phyloP scores from a whole-genome alignment of 1,140 invertebrate genomes.

The Aplysia californica region DNA sequence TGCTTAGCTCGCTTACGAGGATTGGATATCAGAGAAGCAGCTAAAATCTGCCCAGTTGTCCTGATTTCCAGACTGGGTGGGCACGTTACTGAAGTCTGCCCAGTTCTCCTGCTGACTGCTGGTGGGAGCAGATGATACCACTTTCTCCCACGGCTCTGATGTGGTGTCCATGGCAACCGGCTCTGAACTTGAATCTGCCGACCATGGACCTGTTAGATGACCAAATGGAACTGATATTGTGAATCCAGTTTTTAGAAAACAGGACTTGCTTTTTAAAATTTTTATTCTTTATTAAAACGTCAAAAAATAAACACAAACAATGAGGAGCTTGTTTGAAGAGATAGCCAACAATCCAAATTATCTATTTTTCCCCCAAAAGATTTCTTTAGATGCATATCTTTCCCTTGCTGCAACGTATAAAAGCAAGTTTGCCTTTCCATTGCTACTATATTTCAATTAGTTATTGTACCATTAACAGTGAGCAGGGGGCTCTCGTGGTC shows the following conservation, averaged over 20 bases:
- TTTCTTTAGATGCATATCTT: background rate
- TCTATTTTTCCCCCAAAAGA: background rate
- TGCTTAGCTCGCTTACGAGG: constrained; percentile 2
- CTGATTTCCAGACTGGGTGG: constrained; percentile 20
- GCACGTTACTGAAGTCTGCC: constrained; percentile 53
- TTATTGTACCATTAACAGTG: too few species aligned
- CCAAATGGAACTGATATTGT: constrained; percentile 40
- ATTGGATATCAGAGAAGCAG: constrained; percentile 17
- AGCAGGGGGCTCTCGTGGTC: too few species aligned
- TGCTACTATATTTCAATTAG: too few species aligned
- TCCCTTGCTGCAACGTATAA: background rate
- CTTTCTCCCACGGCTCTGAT: constrained; percentile 55
- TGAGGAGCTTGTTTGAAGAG: background rate
- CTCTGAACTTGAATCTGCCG: constrained; percentile 51
- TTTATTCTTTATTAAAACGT: background rate
- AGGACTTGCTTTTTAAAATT: background rate
- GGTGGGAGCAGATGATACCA: constrained; percentile 17
- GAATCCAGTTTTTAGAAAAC: background rate
- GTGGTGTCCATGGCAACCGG: constrained; percentile 55
- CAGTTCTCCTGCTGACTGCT: constrained; percentile 41
- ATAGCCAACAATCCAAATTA: background rate
- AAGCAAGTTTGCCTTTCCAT: too few species aligned
- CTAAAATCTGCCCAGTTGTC: constrained; percentile 62
- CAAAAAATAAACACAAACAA: background rate
- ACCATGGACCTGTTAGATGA: constrained; percentile 48